Evolutionary conservation across 2,888 invertebrate genomes (phyloP).

Genomic region (Schizotus pectinicornis): DNA sequence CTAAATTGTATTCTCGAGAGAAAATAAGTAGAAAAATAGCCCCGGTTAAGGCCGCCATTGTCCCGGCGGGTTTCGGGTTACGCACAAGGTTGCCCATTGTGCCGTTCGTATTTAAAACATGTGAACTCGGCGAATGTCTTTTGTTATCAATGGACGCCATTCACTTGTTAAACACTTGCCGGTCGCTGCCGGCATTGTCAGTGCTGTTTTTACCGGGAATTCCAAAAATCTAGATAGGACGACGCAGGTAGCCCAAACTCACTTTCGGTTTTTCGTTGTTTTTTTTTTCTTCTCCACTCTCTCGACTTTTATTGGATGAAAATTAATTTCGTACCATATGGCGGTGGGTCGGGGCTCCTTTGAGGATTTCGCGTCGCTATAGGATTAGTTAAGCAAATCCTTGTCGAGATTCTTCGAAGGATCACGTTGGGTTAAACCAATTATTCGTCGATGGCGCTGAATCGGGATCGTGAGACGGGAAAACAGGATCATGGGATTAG

Average conservation of each 20-base stretch:
- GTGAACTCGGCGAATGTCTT: conserved; percentile 47
- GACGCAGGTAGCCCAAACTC: conserved; percentile 21
- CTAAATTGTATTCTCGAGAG: conserved; percentile 38
- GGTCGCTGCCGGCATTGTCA: conserved; percentile 38
- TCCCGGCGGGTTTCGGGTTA: conserved; percentile 44
- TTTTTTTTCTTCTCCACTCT: no score
- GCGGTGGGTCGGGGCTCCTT: not conserved
- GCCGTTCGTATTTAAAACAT: conserved; percentile 43
- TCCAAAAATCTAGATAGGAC: conserved; percentile 29
- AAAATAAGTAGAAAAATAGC: conserved; percentile 36
- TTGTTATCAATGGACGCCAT: conserved; percentile 51
- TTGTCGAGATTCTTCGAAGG: not conserved
- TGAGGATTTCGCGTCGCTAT: not conserved
- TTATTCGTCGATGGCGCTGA: not conserved
- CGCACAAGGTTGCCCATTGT: conserved; percentile 45
- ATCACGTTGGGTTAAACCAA: not conserved
- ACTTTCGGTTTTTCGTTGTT: conserved; percentile 26
- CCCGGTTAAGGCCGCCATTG: conserved; percentile 38
- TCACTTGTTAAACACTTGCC: conserved; percentile 50
- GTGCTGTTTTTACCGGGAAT: conserved; percentile 38
- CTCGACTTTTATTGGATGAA: conserved; percentile 1
- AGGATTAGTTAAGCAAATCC: conserved; percentile 2
- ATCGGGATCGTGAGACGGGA: conserved; percentile 5
- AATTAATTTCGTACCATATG: not conserved
- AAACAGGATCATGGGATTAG: conserved; percentile 14